These are phyloP conservation scores for Ladona fulva DNA, from an alignment of 1,140 invertebrate genomes.

Conservation along the genomic window DNA sequence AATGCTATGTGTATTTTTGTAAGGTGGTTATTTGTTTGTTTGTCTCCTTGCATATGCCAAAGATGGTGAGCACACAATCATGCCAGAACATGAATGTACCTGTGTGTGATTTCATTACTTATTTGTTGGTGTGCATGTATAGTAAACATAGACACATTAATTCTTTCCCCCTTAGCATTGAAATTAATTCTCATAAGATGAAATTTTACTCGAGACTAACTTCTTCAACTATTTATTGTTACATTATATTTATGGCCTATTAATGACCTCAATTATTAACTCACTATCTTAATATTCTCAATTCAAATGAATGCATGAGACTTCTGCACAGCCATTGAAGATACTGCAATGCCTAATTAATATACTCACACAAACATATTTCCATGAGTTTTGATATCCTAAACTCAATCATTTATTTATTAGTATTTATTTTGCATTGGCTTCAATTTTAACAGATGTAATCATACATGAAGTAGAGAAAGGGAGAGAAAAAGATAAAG, in stretches of 20 bases:
- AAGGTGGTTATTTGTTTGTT: background rate
- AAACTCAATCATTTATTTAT: background rate
- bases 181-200: background rate
- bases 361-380: background rate
- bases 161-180: background rate
- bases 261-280: background rate
- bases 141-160: constrained; percentile 12
- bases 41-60: too few relatives aligned
- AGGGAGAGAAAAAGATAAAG: background rate
- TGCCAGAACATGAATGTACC: background rate
- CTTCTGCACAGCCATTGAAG: background rate
- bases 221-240: background rate
- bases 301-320: background rate
- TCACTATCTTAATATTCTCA: constrained; percentile 1
- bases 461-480: background rate
- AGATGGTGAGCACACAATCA: too few relatives aligned
- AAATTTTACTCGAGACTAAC: background rate
- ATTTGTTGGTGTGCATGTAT: background rate
- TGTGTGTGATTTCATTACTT: background rate
- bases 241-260: background rate
- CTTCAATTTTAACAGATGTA: background rate
- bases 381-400: background rate
- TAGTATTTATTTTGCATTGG: background rate
- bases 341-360: background rate
- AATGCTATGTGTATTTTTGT: background rate